Base-by-base conservation (phyloP, 2,888 invertebrate genomes). In the Oxytorus armatus region DNA sequence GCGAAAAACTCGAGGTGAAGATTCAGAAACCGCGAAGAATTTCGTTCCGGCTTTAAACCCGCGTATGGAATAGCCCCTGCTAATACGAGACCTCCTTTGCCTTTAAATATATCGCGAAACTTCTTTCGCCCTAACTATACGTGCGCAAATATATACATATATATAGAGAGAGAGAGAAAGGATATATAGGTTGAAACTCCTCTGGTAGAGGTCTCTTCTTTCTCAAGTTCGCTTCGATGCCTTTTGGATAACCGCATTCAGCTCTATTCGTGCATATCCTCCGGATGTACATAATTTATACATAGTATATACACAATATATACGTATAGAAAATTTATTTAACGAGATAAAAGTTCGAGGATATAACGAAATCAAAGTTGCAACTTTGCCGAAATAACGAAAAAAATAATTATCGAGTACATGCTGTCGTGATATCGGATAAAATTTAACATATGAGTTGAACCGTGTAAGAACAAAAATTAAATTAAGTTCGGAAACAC, bases 71-170 rank as follows among this genome's bases (percentile, higher is more conserved):
- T 25, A 69, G 57, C 21, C n/a, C n/a, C 44, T 14, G 59, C 61
- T 77, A 77, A 72, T 70, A 65, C 68, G 61, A 68, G 53, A 63
- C 47, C 63, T 44, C 76, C 78, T 77, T 79, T 68, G 75, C 80
- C 83, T 83, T 84, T 83, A 83, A 86, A 86, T 86, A 83, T 85
- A 84, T 83, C 82, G 83, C 79, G 51, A 82, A 84, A 86, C 82
- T 85, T 82, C 79, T 85, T 82, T 61, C 79, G 44, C 42, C 21
- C 10, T 39, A 53, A 42, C 23, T 53, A 51, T 33, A 36, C 36
- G 1, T n/a, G 11, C 11, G 21, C 21, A 63, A 47, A 55, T 55
- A 29, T 42, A 42, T 25, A 39, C 16, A 55, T 55, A 29, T 42
- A 42, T 25, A 39, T 23, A 23, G 14, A n/a, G 23, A n/a, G 21